Evolutionary conservation across 2,113 vertebrate species (phyloP).

Genomic region (Otolemur garnettii): DNA sequence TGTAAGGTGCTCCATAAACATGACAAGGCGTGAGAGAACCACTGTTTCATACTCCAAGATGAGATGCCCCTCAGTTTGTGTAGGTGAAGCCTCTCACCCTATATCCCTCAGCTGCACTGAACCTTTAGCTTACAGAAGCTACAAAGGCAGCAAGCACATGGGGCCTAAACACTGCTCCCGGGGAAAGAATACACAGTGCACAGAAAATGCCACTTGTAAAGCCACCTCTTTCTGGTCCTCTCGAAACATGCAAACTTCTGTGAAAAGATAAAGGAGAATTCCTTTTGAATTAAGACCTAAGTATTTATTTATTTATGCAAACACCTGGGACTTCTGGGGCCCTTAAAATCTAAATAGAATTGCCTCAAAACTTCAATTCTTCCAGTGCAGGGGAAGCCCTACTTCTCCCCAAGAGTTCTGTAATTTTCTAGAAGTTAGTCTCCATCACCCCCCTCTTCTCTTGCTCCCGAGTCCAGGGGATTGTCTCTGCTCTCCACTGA

Average conservation of each 20-base stretch:
- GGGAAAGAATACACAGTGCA: not conserved
- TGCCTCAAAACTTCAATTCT: constrained; percentile 6
- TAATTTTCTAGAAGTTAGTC: not conserved
- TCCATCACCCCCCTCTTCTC: not conserved
- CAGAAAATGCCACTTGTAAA: not conserved
- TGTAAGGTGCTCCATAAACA: not conserved
- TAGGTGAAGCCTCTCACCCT: not conserved
- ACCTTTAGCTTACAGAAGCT: not conserved
- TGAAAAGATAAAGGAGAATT: not conserved
- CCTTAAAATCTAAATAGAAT: not conserved
- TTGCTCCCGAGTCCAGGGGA: not conserved
- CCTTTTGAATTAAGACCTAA: not conserved
- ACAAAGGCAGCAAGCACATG: not conserved
- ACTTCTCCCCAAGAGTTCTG: not conserved
- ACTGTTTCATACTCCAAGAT: not conserved
- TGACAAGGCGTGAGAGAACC: not conserved
- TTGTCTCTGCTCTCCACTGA: not conserved
- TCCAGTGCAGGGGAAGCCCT: not conserved
- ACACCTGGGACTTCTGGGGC: not conserved
- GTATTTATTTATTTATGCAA: constrained; percentile 1
- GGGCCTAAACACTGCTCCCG: not conserved
- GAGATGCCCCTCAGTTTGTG: not conserved
- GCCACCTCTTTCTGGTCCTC: not conserved
- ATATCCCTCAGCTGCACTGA: not conserved
- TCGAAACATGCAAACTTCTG: not conserved